phyloP scores from a whole-genome alignment of 2,113 vertebrate genomes.

The Sander lucioperca region DNA sequence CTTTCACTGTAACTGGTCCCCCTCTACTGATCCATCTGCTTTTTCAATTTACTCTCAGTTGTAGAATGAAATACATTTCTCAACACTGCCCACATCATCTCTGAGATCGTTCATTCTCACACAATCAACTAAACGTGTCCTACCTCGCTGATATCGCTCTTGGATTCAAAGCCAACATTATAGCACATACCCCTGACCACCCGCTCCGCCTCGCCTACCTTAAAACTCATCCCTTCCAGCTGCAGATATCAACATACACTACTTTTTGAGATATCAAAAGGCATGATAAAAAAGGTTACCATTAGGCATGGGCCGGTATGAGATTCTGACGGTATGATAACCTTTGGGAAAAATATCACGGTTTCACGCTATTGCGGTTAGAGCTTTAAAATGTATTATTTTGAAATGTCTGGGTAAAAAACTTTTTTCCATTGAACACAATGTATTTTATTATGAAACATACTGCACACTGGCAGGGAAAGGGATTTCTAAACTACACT shows the following conservation, averaged over 20 bases:
- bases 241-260: background rate
- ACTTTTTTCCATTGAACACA: too few relatives aligned
- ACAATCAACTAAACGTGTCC: background rate
- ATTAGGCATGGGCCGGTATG: too few relatives aligned
- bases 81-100: slow-evolving; percentile 15
- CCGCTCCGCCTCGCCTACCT: background rate
- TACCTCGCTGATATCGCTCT: background rate
- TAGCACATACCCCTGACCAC: background rate
- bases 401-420: too few relatives aligned
- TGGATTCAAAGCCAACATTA: background rate
- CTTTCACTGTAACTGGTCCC: background rate
- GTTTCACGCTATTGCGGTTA: too few relatives aligned
- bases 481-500: too few relatives aligned
- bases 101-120: slow-evolving; percentile 7
- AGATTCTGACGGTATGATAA: too few relatives aligned
- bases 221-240: background rate
- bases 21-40: slow-evolving; percentile 16
- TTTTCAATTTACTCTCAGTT: slow-evolving; percentile 22
- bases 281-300: too few relatives aligned
- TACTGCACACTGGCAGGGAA: too few relatives aligned
- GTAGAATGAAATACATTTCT: slow-evolving; percentile 16
- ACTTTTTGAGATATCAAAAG: background rate
- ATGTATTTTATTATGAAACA: too few relatives aligned
- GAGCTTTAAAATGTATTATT: too few relatives aligned
- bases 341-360: too few relatives aligned